Conservation (phyloP, 2,113 vertebrate genomes). For the Ardeotis arabs region DNA sequence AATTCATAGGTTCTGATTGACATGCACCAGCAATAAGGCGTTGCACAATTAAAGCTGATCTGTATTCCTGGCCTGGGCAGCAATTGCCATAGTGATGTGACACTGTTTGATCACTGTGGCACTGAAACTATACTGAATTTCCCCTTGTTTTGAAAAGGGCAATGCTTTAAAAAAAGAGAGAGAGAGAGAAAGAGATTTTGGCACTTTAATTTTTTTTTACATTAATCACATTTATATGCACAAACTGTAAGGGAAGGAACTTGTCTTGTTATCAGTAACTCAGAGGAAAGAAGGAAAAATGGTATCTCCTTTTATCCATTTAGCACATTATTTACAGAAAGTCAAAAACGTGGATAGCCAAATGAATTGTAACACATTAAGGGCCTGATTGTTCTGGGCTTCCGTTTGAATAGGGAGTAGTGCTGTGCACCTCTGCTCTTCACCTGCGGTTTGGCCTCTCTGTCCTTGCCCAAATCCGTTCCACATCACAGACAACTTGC, state of each 20-base stretch:
- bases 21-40: constrained; percentile 99
- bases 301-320: constrained; percentile 63
- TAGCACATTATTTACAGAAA: constrained; percentile 59
- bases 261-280: constrained; percentile 65
- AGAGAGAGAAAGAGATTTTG: constrained; percentile 59
- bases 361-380: constrained; percentile 44
- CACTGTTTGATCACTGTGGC: constrained; percentile 90
- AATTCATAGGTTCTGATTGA: constrained; percentile 99
- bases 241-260: constrained; percentile 68
- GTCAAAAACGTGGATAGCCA: constrained; percentile 40
- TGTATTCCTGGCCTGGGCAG: constrained; percentile 96
- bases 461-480: background rate
- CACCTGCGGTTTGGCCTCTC: background rate
- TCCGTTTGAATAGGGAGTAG: background rate
- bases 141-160: constrained; percentile 94
- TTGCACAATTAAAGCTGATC: constrained; percentile 99
- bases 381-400: background rate
- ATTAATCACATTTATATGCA: constrained; percentile 73
- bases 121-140: constrained; percentile 87
- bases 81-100: constrained; percentile 93
- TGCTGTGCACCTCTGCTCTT: fast-evolving
- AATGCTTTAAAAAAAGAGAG: constrained; percentile 76
- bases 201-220: constrained; percentile 36
- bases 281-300: constrained; percentile 63
- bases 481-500: background rate